phyloP scores from a whole-genome alignment of 1,140 invertebrate genomes.

The Hydropsyche tenuis region DNA sequence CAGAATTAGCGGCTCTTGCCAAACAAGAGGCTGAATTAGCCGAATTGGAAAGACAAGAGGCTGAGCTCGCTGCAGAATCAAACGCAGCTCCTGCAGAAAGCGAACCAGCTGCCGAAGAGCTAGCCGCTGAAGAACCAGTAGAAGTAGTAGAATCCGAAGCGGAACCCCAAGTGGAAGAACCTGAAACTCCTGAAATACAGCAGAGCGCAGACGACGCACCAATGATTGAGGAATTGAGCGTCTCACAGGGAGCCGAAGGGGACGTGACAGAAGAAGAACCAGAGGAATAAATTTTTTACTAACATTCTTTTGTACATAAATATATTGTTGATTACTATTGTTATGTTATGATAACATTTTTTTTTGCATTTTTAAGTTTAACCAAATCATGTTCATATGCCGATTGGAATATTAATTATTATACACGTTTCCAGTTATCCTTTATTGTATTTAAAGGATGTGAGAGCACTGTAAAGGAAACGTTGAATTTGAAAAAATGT shows the following conservation, averaged over 20 bases:
- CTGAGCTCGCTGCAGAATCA: slow-evolving; percentile 66
- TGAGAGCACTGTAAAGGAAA: no score
- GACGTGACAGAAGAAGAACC: slow-evolving; percentile 60
- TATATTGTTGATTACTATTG: no score
- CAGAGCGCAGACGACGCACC: slow-evolving; percentile 55
- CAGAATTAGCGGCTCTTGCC: slow-evolving; percentile 57
- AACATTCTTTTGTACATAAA: slow-evolving; percentile 33
- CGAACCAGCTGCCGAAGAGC: slow-evolving; percentile 44
- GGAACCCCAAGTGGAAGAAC: slow-evolving; percentile 43
- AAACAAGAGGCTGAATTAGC: slow-evolving; percentile 66
- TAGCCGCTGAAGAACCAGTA: slow-evolving; percentile 3
- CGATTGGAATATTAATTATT: no score
- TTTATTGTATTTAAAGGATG: no score
- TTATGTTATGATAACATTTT: no score
- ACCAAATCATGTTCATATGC: no score
- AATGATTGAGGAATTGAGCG: slow-evolving; percentile 51
- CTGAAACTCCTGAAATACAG: slow-evolving; percentile 49
- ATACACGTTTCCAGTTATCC: no score
- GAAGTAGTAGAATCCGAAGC: slow-evolving; percentile 13
- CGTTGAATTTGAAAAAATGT: no score
- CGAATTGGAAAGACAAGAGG: slow-evolving; percentile 61
- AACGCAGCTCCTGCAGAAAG: slow-evolving; percentile 59
- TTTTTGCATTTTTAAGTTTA: no score
- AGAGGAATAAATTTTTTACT: slow-evolving; percentile 33
- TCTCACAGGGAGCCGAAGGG: slow-evolving; percentile 58